A percentile compares a stretch with the other conserved stretches of the same genome.
These are phyloP conservation scores for Yponomeuta evonymella DNA, from an alignment of 2,888 invertebrate genomes.

Conservation along the genomic window DNA sequence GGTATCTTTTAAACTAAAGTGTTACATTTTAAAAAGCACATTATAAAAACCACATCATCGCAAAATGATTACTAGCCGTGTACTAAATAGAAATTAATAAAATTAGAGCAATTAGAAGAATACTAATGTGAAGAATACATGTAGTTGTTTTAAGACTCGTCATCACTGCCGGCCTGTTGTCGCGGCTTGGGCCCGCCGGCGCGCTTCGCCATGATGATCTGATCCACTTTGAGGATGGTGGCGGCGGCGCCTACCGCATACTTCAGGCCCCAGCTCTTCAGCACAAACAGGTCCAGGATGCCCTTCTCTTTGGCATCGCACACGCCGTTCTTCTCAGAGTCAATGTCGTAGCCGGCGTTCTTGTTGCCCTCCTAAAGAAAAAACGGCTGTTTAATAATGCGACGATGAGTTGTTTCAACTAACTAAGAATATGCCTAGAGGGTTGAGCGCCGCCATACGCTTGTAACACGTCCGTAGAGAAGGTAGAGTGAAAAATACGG, in stretches of 20 bases:
- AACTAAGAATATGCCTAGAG: too few species aligned
- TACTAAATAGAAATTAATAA: conserved; percentile 10
- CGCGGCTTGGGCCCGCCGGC: conserved; percentile 96
- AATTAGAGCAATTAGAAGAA: conserved; percentile 2
- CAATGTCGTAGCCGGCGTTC: conserved; percentile 91
- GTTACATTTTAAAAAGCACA: background rate
- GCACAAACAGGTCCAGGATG: conserved; percentile 88
- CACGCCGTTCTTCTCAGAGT: conserved; percentile 81
- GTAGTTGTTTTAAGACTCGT: conserved; percentile 78
- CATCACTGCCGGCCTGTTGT: conserved; percentile 81
- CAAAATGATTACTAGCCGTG: background rate
- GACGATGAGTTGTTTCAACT: too few species aligned
- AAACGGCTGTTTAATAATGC: too few species aligned
- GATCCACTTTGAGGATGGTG: conserved; percentile 95
- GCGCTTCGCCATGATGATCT: conserved; percentile 98
- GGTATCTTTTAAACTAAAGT: background rate
- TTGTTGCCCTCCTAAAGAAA: conserved; percentile 81
- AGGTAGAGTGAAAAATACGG: too few species aligned
- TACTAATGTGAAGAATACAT: background rate
- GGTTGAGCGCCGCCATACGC: too few species aligned
- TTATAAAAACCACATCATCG: background rate
- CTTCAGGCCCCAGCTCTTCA: conserved; percentile 96
- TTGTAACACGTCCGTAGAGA: too few species aligned
- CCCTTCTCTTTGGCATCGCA: conserved; percentile 86
- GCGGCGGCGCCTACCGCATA: conserved; percentile 96